These are phyloP conservation scores for Laterallus jamaicensis DNA, from an alignment of 2,113 vertebrate species.

Conservation along the genomic window DNA sequence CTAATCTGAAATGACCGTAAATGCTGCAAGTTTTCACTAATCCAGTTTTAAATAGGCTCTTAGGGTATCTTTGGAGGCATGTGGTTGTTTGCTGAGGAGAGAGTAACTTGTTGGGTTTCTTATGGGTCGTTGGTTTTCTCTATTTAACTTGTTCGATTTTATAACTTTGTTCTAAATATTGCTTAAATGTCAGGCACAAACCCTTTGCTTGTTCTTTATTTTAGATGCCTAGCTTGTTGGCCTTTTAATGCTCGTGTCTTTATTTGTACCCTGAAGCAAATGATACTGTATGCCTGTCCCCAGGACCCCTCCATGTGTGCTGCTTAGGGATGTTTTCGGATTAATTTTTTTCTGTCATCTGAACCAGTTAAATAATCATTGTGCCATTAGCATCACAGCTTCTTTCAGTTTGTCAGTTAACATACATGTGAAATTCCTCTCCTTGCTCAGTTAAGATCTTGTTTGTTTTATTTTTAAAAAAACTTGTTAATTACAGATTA, in stretches of 20 bases:
- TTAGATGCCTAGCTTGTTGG: neutral
- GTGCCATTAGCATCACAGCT: neutral
- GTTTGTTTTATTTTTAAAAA: neutral
- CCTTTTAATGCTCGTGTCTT: neutral
- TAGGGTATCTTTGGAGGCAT: neutral
- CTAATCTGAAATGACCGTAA: neutral
- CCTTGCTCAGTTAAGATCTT: neutral
- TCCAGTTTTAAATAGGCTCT: neutral
- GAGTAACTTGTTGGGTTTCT: neutral
- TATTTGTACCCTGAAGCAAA: neutral
- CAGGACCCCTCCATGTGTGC: neutral
- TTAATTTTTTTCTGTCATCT: neutral
- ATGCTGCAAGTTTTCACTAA: neutral
- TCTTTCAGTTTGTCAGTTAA: neutral
- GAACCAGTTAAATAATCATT: neutral
- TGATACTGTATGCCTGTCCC: neutral
- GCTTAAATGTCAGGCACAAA: neutral
- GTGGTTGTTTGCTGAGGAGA: neutral
- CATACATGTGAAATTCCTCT: neutral
- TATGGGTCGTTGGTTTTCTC: neutral
- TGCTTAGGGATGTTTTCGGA: neutral
- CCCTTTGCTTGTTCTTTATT: neutral
- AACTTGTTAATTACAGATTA: neutral
- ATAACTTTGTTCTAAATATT: neutral
- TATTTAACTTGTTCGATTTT: neutral